Evolutionary conservation across 2,113 vertebrate species (phyloP), one percentile per base, ranked within the genome.

Genomic region (Nothocercus nigrocapillus): DNA sequence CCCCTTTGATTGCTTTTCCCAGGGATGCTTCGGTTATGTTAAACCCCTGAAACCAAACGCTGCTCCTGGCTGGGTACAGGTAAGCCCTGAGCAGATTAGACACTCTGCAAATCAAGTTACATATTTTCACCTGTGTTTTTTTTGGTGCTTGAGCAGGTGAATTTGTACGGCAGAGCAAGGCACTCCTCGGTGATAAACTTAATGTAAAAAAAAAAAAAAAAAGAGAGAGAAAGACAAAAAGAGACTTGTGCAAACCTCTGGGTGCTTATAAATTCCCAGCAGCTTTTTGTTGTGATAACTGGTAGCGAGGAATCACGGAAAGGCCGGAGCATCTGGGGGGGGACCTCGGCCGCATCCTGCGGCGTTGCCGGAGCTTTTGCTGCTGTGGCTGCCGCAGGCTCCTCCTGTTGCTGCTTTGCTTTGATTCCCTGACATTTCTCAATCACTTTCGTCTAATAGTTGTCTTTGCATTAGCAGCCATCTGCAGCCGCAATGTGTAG

Each of bases 41-140:
- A 47, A 93, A 56, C 67, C 72, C 51, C 8, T 93, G 93, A 91
- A 95, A 88, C 85, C 91, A 44, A 53, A 85, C 3, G 16, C 93
- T 64, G 58, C 19, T 56, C 4, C 18, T 3, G 78, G 85, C 80
- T 44, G 80, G 94, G 93, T 88, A 91, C 93, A 95, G 92, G 93
- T 96, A 88, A 95, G 93, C 94, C 88, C 90, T 78, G 22, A n/a
- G 64, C 67, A 79, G 93, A 94, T 95, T 38, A 91, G 20, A 78
- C 4, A 27, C 87, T 80, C 88, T 56, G 85, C 82, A 90, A 3
- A 79, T 22, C 0, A 53, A 78, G 32, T 18, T 80, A 79, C 22
- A 74, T 42, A 3, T 81, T 85, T 32, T 86, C 21, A 40, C 81
- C 75, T 4, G 0, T 87, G 89, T n/a, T 67, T 81, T 81, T 25